Evolutionary conservation across 2,888 invertebrate genomes (phyloP).

Genomic region (Trachelus tabidus): DNA sequence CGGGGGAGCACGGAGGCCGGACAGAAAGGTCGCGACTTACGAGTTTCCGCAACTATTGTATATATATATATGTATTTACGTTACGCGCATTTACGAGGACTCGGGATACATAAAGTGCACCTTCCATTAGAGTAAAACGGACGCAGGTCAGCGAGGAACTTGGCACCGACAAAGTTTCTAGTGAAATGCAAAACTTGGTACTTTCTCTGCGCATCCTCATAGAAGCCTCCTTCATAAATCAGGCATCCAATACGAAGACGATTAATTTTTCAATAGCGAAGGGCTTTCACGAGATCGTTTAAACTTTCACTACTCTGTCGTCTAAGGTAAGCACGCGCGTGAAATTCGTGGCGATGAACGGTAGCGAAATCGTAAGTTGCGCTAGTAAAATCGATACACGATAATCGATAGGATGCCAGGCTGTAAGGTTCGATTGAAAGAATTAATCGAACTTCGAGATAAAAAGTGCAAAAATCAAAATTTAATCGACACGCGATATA

Average conservation of each 20-base stretch:
- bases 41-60: no score
- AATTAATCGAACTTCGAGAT: background rate
- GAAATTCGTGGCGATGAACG: background rate
- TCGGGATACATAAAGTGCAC: background rate
- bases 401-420: background rate
- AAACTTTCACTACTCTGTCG: background rate
- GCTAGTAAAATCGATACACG: background rate
- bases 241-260: background rate
- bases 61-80: background rate
- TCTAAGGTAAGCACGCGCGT: no score
- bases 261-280: background rate
- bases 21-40: background rate
- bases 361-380: background rate
- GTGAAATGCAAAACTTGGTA: background rate
- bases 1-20: background rate
- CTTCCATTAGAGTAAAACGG: background rate
- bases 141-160: background rate
- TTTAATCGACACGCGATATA: background rate
- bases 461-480: background rate
- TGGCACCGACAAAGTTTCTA: background rate
- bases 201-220: conserved; percentile 1
- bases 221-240: conserved; percentile 2
- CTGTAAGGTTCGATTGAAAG: no score
- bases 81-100: background rate
- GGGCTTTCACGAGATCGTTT: background rate